A percentile compares a stretch with the other conserved stretches of the same genome.
phyloP scores from a whole-genome alignment of 2,888 invertebrate species.

The Conops quadrifasciatus region DNA sequence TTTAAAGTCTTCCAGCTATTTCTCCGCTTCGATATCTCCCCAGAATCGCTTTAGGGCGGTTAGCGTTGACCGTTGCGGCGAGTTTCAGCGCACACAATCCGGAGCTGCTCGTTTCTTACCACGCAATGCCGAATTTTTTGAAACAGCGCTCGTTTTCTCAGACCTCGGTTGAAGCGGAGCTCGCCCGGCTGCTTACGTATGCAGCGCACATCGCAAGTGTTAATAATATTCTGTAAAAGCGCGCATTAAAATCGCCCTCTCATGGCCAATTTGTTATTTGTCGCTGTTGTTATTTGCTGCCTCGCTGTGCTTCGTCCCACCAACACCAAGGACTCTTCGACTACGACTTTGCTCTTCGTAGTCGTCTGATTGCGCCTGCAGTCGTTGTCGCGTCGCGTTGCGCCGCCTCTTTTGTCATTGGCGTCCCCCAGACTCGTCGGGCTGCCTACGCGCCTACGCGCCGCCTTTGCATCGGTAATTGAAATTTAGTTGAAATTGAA shows the following conservation, averaged over 20 bases:
- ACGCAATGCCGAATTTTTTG: too few relatives aligned
- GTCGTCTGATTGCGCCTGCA: slow-evolving; percentile 17
- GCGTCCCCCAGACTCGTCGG: not conserved
- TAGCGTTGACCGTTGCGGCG: too few relatives aligned
- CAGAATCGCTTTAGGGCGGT: too few relatives aligned
- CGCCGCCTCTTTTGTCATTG: not conserved
- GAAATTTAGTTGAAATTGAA: slow-evolving; percentile 30
- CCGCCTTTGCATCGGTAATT: slow-evolving; percentile 35
- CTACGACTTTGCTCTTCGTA: not conserved
- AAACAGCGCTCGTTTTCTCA: slow-evolving; percentile 48
- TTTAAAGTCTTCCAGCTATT: too few relatives aligned
- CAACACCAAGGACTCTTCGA: too few relatives aligned
- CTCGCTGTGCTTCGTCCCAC: too few relatives aligned
- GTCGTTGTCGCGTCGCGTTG: not conserved
- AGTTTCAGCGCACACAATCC: too few relatives aligned
- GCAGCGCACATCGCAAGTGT: slow-evolving; percentile 49
- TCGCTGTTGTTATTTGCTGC: not conserved
- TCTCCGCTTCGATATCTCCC: too few relatives aligned
- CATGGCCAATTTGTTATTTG: slow-evolving; percentile 47
- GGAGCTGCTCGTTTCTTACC: too few relatives aligned
- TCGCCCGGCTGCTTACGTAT: slow-evolving; percentile 48
- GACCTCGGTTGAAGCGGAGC: slow-evolving; percentile 46
- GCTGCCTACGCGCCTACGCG: slow-evolving; percentile 13
- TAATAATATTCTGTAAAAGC: slow-evolving; percentile 62
- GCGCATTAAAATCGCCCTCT: slow-evolving; percentile 60